Evolutionary conservation across 2,113 vertebrate species (phyloP), one percentile per base, ranked within the genome.

Genomic region (Rhinoptilus africanus): DNA sequence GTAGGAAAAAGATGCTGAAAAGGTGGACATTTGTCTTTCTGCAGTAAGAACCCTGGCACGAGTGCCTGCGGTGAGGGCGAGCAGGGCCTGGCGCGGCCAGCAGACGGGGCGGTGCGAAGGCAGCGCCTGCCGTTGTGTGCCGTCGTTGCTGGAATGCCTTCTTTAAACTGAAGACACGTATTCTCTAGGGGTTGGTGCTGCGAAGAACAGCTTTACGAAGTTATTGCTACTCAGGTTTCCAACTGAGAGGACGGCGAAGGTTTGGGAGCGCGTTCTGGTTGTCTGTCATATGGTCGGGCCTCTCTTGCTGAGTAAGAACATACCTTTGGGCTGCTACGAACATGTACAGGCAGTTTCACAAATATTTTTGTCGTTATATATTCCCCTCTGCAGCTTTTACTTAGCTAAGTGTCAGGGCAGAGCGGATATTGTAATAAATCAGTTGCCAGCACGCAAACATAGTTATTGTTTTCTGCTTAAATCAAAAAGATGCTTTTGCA

Each of bases 61-160:
- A 32, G 50, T 7, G 41, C 41, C 12, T 16, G 2, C 3, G 10
- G n/a, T 2, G 34, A 85, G 27, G 27, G 27, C 21, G 8, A 82
- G 68, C 2, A 27, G 30, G 48, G 39, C 72, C 48, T 5, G n/a
- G 1, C 3, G 35, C 4, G 32, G 22, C 64, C 27, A 20, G 45
- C 48, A 5, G 3, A 24, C 28, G 4, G 1, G 28, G n/a, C 2
- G 1, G 24, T 20, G 73, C 3, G 48, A 0, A 73, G 84, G 45
- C 88, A 72, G n/a, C n/a, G n/a, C n/a, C n/a, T n/a, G n/a, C n/a
- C n/a, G n/a, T 5, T 19, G 43, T 0, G 26, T 20, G 39, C 75
- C 39, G 47, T 5, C n/a, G 24, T 8, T 59, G 56, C 9, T 69
- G 53, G 47, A 83, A 50, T 27, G 86, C 83, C 66, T 43, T 35